A percentile compares a stretch with the other conserved stretches of the same genome.
phyloP scores from a whole-genome alignment of 2,888 invertebrate genomes.

The Rhagonycha lutea region DNA sequence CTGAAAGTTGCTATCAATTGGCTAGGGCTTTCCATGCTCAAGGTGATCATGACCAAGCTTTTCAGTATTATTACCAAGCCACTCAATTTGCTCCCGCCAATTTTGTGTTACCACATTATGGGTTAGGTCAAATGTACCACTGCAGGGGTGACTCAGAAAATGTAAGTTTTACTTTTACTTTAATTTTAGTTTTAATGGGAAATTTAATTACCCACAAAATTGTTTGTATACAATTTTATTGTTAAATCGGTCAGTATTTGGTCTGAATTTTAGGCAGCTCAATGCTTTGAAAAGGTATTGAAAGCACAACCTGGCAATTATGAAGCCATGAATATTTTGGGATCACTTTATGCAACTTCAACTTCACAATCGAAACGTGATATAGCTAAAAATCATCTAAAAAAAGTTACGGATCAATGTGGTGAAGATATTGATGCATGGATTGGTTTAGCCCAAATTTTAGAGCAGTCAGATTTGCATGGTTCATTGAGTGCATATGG shows the following conservation, averaged over 20 bases:
- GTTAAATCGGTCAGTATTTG: neutral
- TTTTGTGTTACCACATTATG: conserved; percentile 97
- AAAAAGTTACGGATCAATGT: conserved; percentile 94
- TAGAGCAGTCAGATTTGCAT: conserved; percentile 91
- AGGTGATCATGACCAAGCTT: conserved; percentile 94
- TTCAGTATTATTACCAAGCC: conserved; percentile 98
- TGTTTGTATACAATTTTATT: too few species aligned
- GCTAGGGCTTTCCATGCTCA: conserved; percentile 96
- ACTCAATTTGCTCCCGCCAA: conserved; percentile 95
- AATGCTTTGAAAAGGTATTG: conserved; percentile 97
- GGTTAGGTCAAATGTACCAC: conserved; percentile 99
- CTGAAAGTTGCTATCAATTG: conserved; percentile 97
- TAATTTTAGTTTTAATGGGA: too few species aligned
- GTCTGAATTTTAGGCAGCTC: conserved; percentile 75
- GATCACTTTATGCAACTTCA: conserved; percentile 92
- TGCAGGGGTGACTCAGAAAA: conserved; percentile 94
- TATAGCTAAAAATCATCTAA: conserved; percentile 89
- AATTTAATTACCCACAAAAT: neutral
- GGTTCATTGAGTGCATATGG: conserved; percentile 90
- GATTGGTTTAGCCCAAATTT: conserved; percentile 98
- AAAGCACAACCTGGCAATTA: conserved; percentile 98
- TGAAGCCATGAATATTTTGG: conserved; percentile 99
- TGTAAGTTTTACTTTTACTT: too few species aligned
- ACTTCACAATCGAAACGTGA: conserved; percentile 88
- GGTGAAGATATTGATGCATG: conserved; percentile 99